Evolutionary conservation across 2,888 invertebrate genomes (phyloP), one percentile per base, ranked within the genome.

Genomic region (Dendrolimus pini): DNA sequence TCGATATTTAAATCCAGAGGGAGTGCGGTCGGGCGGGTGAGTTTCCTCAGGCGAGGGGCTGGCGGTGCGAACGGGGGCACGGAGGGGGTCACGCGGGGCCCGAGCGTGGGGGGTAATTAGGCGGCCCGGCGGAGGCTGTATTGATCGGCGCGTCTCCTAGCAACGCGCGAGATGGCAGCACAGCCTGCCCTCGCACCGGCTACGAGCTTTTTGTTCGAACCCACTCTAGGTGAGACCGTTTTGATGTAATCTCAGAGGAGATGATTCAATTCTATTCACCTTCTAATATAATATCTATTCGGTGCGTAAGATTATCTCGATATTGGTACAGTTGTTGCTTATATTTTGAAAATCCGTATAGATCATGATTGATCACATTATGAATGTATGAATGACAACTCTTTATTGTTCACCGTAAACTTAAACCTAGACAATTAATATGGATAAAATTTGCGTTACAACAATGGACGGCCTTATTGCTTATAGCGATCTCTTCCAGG

Each of bases 111-210:
- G 76, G 83, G 85, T 88, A 90, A 90, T 90, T 89, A 89, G 88
- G 89, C 83, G 85, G 83, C 88, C 89, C 85, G 89, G 88, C 85
- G 89, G 89, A 89, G 89, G 89, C 89, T 89, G 89, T 87, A 89
- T 89, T 83, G 89, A 89, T 89, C 89, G 81, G 74, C 62, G 77
- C 82, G 89, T 90, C 77, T 82, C 90, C 85, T 86, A 88, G 89
- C 89, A 89, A 89, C 89, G 84, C 78, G 80, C 72, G 88, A 86
- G 89, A 89, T 85, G 87, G 85, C 87, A 82, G 83, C 82, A 80
- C 81, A 75, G 79, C 80, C 80, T 74, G 75, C 80, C 76, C 82
- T 79, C 81, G 77, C 78, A 75, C 80, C 74, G 79, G 75, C 75
- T 73, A 69, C 72, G 73, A 75, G 80, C 78, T 88, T 88, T 89